Conservation (phyloP, 2,797 vertebrate species). For the Chaunax sp. region DNA sequence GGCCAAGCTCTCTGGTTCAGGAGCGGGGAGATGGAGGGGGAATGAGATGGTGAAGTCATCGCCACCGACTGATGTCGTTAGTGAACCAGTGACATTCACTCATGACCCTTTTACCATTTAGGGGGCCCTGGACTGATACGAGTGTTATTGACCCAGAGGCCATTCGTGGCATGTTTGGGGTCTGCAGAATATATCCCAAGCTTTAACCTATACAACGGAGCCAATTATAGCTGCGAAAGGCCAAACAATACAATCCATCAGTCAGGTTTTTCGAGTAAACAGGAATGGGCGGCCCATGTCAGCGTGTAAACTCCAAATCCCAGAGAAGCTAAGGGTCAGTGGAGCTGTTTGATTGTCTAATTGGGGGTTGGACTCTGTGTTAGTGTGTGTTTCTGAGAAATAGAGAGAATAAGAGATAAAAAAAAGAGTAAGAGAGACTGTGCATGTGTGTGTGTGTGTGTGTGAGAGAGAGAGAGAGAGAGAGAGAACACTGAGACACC, state of each 20-base stretch:
- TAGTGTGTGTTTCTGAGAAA: slow-evolving; percentile 48
- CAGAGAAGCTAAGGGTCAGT: slow-evolving; percentile 82
- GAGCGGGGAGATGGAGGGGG: slow-evolving; percentile 37
- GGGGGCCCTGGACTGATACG: slow-evolving; percentile 82
- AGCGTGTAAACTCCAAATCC: slow-evolving; percentile 81
- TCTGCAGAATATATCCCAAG: slow-evolving; percentile 86
- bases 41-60: slow-evolving; percentile 65
- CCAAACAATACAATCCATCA: slow-evolving; percentile 89
- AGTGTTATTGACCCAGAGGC: slow-evolving; percentile 85
- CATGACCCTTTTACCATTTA: slow-evolving; percentile 86
- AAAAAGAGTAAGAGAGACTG: slow-evolving; percentile 41
- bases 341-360: slow-evolving; percentile 84
- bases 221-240: slow-evolving; percentile 85
- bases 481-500: slow-evolving; percentile 61
- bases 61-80: slow-evolving; percentile 67
- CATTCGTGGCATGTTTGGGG: slow-evolving; percentile 86
- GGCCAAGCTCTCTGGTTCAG: slow-evolving; percentile 67
- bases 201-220: slow-evolving; percentile 86
- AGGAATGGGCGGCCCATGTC: slow-evolving; percentile 72
- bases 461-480: no score
- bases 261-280: slow-evolving; percentile 82
- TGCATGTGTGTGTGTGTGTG: slow-evolving; percentile 26
- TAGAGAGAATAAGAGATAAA: slow-evolving; percentile 53
- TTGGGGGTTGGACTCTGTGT: slow-evolving; percentile 65
- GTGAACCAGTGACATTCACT: slow-evolving; percentile 66